phyloP scores from a whole-genome alignment of 2,113 vertebrate genomes.

The Xerus inauris region DNA sequence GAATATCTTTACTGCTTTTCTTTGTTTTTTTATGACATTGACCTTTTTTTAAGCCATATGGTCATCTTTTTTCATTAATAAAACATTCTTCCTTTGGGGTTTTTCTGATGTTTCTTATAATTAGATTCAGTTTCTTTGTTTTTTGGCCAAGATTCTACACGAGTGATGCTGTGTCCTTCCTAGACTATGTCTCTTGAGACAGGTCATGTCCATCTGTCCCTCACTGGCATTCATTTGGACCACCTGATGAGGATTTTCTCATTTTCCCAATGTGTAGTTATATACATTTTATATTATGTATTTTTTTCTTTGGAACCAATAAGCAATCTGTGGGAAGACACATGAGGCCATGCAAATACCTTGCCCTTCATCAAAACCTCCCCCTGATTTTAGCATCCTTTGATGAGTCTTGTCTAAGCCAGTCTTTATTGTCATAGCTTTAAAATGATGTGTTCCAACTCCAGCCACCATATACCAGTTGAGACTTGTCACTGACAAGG shows the following conservation, averaged over 20 bases:
- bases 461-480: not conserved
- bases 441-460: not conserved
- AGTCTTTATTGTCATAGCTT: not conserved
- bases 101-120: slow-evolving; percentile 28
- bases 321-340: not conserved
- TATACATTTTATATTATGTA: not conserved
- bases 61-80: not conserved
- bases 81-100: not conserved
- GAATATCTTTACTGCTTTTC: slow-evolving; percentile 14
- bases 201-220: not conserved
- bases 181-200: not conserved
- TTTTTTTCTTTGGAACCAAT: not conserved
- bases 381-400: not conserved
- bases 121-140: not conserved
- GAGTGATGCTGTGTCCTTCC: not conserved
- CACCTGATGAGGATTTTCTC: not conserved
- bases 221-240: not conserved
- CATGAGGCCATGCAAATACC: not conserved
- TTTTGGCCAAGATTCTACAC: not conserved
- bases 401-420: not conserved
- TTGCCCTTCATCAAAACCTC: not conserved
- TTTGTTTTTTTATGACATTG: slow-evolving; percentile 7
- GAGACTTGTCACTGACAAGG: slow-evolving; percentile 1
- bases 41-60: not conserved
- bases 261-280: not conserved